Evolutionary conservation across 2,797 vertebrate species (phyloP).

Genomic region (Chloroceryle inda): DNA sequence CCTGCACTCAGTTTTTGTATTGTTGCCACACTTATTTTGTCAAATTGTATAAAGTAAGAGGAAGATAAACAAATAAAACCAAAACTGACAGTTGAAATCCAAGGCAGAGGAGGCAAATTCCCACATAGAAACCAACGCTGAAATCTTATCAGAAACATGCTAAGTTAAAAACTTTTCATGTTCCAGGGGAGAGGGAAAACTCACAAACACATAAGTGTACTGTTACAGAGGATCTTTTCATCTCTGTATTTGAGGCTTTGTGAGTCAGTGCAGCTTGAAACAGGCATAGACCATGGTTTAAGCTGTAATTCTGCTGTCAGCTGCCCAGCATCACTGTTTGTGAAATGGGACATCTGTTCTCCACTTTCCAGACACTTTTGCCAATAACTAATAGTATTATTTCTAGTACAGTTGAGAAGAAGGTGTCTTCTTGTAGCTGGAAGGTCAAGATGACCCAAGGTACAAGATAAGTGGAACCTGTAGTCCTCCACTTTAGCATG

Average conservation of each 20-base stretch:
- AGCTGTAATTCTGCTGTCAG: background rate
- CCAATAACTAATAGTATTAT: background rate
- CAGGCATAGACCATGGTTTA: background rate
- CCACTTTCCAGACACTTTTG: background rate
- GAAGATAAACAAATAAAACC: background rate
- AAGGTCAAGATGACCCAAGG: background rate
- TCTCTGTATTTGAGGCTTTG: accelerated
- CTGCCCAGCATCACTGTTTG: background rate
- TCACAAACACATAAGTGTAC: background rate
- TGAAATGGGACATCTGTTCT: background rate
- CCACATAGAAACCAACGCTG: background rate
- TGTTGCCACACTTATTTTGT: background rate
- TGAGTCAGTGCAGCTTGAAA: background rate
- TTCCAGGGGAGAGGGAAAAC: background rate
- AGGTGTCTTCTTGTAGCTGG: background rate
- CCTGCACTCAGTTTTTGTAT: background rate
- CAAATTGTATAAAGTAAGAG: background rate
- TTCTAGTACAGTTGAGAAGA: background rate
- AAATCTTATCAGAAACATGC: background rate
- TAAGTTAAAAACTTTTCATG: background rate
- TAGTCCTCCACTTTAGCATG: background rate
- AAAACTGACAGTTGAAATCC: background rate
- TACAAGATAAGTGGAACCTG: background rate
- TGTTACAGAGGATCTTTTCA: background rate
- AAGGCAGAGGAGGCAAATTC: background rate